Evolutionary conservation across 2,113 vertebrate genomes (phyloP).

Genomic region (Petaurus breviceps): DNA sequence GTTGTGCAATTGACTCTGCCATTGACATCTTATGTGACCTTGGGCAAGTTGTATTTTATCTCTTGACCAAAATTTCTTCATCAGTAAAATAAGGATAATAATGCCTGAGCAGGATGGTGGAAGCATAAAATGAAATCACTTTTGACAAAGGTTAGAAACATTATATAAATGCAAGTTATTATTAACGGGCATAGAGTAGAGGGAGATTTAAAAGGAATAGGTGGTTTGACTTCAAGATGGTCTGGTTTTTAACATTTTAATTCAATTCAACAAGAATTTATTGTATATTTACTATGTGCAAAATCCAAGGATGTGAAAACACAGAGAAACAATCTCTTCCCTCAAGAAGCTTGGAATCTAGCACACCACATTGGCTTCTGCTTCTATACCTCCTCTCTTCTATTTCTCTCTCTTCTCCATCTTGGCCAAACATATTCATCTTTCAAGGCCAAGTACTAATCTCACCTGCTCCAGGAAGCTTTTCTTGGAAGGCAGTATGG

Average conservation of each 20-base stretch:
- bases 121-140: neutral
- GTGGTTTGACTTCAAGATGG: neutral
- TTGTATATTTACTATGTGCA: neutral
- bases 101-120: neutral
- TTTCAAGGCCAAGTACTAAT: neutral
- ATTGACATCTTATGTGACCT: neutral
- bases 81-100: slow-evolving; percentile 21
- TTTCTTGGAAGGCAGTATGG: neutral
- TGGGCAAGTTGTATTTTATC: neutral
- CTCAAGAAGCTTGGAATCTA: neutral
- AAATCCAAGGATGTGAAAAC: neutral
- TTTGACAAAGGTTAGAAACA: neutral
- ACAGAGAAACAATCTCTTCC: neutral
- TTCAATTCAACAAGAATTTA: neutral
- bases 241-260: neutral
- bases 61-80: slow-evolving; percentile 13
- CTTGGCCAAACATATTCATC: neutral
- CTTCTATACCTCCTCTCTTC: neutral
- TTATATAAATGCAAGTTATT: neutral
- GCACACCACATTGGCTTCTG: neutral
- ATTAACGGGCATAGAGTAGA: neutral
- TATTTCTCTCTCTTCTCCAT: neutral
- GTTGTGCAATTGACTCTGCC: neutral
- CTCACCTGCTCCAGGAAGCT: neutral
- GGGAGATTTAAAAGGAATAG: neutral